phyloP scores from a whole-genome alignment of 2,888 invertebrate species.

The Nyleta sp. region DNA sequence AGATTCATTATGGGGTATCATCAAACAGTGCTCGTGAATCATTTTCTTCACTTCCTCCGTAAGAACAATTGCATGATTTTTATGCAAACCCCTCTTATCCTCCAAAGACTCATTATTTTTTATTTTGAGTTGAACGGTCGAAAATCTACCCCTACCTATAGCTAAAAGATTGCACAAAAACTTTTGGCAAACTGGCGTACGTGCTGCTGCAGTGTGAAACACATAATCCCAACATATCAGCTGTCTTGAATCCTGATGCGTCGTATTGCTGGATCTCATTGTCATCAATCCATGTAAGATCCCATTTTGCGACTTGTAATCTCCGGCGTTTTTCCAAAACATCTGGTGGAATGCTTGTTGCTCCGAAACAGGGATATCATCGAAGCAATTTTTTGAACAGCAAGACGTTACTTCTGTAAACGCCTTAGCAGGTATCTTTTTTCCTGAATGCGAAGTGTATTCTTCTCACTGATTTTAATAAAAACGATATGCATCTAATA shows the following conservation, averaged over 20 bases:
- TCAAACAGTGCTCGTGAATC: conserved; percentile 54
- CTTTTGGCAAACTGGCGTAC: conserved; percentile 44
- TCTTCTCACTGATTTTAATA: conserved; percentile 20
- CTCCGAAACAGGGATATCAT: conserved; percentile 19
- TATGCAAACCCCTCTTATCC: conserved; percentile 41
- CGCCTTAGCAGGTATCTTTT: conserved; percentile 17
- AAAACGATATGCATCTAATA: no score
- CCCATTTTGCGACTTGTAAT: conserved; percentile 41
- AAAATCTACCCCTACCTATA: conserved; percentile 41
- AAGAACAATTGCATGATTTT: conserved; percentile 49
- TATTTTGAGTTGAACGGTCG: conserved; percentile 48
- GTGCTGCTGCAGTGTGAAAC: conserved; percentile 23
- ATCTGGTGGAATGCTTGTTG: conserved; percentile 29
- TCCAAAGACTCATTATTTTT: conserved; percentile 29
- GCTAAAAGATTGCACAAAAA: conserved; percentile 47
- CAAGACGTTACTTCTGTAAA: conserved; percentile 30
- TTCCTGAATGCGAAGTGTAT: conserved; percentile 31
- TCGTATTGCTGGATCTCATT: not conserved
- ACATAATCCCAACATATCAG: conserved; percentile 34
- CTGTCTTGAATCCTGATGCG: conserved; percentile 13
- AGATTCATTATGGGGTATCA: conserved; percentile 34
- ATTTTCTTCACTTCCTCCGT: conserved; percentile 55
- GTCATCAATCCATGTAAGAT: conserved; percentile 41
- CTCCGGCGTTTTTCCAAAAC: conserved; percentile 45
- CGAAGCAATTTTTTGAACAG: conserved; percentile 35